Base-by-base conservation (phyloP, 2,797 vertebrate genomes). In the Morelia viridis region DNA sequence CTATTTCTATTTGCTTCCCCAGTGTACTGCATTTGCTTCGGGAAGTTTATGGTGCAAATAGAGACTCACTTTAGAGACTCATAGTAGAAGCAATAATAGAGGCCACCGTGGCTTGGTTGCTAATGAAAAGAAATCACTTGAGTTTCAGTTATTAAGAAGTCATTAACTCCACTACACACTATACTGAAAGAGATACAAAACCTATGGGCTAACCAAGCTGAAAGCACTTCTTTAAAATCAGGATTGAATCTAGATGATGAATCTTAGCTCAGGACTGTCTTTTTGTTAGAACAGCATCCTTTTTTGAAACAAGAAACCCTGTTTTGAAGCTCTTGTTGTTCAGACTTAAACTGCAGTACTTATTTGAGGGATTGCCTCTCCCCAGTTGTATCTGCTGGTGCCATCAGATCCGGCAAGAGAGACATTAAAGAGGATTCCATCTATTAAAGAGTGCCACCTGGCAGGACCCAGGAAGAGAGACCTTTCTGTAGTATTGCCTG, bases 101-200 rank as follows among this genome's bases (percentile, higher is more conserved):
- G 24, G 50, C 10, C 53, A 89, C 60, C 50, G 56, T 31, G 85
- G 87, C 24, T 68, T 58, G 15, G 26, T 60, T 89, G 80, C 61
- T 92, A 89, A 58, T 85, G 80, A 85, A 89, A 89, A 85, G 60
- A 60, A 85, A 89, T 58, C 91, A 68, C 53, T 62, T 46, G 24
- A 50, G 31, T 89, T 89, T 85, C 61, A 68, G 87, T 71, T 92
- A 89, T 89, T 85, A 89, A 89, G 88, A 50, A 71, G 53, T 92
- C 61, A 88, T 89, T 84, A 65, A 13, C 87, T 83, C n/a, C 68
- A 57, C 46, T 92, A 17, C 31, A 84, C 22, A 53, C 35, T 31
- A 41, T 65, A 76, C 76, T 88, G 87, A 22, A 61, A 65, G 28
- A 57, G 53, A 22, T 9, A 91, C 13, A 19, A 22, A 68, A 24